Evolutionary conservation across 2,113 vertebrate genomes (phyloP).

Genomic region (Gavia stellata): DNA sequence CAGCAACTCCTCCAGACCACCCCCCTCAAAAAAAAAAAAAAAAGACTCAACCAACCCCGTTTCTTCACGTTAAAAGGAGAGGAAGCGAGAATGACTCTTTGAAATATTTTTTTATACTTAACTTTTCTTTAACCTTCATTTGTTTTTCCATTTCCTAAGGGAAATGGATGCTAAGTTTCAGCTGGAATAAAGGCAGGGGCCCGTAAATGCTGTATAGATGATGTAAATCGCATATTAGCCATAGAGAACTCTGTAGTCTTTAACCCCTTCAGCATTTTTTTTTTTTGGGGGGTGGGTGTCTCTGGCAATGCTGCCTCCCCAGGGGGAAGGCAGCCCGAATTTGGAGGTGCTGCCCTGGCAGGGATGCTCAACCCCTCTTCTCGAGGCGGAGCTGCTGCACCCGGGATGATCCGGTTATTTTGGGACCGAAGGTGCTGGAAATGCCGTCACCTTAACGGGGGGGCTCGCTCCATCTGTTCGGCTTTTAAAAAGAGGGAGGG

Average conservation of each 20-base stretch:
- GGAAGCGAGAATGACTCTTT: constrained; percentile 21
- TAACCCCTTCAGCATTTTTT: neutral
- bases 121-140: constrained; percentile 9
- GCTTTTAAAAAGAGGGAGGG: neutral
- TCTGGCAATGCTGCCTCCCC: accelerated
- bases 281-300: no score
- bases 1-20: neutral
- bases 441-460: neutral
- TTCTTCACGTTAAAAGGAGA: constrained; percentile 3
- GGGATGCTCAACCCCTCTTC: neutral
- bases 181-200: constrained; percentile 45
- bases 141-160: constrained; percentile 6
- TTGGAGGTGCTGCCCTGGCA: neutral
- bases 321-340: neutral
- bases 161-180: neutral
- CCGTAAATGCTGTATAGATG: neutral
- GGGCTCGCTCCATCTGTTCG: neutral
- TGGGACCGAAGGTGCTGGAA: neutral
- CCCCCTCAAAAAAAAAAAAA: neutral
- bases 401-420: neutral
- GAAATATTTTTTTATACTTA: constrained; percentile 36
- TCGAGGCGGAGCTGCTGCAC: accelerated
- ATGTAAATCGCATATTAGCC: neutral
- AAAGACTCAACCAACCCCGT: neutral
- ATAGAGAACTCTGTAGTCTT: neutral